These are phyloP conservation scores for Mungos mungo DNA, from an alignment of 2,113 vertebrate genomes.

Conservation along the genomic window DNA sequence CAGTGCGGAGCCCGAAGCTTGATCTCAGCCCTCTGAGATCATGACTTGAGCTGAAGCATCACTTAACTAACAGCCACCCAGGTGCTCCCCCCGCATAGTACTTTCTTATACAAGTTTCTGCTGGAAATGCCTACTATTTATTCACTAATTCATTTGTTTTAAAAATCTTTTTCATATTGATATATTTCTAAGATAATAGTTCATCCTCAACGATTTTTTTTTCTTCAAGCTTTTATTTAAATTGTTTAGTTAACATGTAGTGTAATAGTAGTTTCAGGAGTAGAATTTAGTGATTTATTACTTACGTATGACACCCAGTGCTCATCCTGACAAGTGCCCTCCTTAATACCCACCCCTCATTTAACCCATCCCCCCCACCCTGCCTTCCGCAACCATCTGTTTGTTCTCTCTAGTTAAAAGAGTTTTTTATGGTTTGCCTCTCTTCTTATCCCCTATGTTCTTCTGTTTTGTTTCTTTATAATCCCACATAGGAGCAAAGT, in stretches of 20 bases:
- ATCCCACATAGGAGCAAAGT: not conserved
- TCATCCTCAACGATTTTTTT: not conserved
- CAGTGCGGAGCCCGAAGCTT: too few species aligned
- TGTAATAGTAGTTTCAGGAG: not conserved
- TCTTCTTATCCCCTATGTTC: not conserved
- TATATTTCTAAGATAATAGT: not conserved
- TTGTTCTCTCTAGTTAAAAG: not conserved
- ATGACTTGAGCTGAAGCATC: too few species aligned
- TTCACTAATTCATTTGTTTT: not conserved
- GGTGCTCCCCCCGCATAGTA: too few species aligned
- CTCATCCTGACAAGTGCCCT: not conserved
- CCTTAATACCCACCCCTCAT: not conserved
- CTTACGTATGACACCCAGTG: not conserved
- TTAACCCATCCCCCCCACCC: not conserved
- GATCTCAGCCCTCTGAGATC: too few species aligned
- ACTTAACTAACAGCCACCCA: too few species aligned
- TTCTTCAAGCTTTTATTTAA: not conserved
- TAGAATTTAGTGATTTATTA: not conserved
- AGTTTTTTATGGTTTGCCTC: not conserved
- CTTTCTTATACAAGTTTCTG: not conserved
- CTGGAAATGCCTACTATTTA: not conserved
- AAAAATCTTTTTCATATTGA: not conserved
- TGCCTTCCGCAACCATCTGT: not conserved
- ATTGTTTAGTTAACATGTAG: not conserved
- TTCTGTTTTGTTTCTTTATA: not conserved